A percentile compares a stretch with the other conserved stretches of the same genome.
Conservation (phyloP, 2,888 invertebrate species). For the Netelia melanura region DNA sequence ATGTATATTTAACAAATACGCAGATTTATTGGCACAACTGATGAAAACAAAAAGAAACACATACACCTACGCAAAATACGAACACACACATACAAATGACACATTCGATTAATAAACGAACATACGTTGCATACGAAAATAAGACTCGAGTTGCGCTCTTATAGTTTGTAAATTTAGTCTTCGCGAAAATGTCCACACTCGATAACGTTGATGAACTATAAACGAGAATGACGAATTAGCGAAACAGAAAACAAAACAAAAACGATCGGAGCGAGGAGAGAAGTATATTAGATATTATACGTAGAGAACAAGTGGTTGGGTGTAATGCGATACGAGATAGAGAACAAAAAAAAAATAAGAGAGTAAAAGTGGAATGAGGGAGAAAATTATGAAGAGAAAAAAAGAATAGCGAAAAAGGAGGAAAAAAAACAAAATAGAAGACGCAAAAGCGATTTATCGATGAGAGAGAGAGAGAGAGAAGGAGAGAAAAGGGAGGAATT, state of each 20-base stretch:
- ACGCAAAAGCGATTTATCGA: slow-evolving; percentile 46
- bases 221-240: slow-evolving; percentile 52
- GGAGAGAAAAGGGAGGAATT: slow-evolving; percentile 16
- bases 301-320: slow-evolving; percentile 53
- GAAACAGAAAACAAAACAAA: background rate
- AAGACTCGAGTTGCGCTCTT: slow-evolving; percentile 72
- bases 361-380: slow-evolving; percentile 10
- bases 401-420: slow-evolving; percentile 11
- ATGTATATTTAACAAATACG: slow-evolving; percentile 69
- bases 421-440: slow-evolving; percentile 9
- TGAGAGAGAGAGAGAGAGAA: slow-evolving; percentile 3
- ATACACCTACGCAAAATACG: slow-evolving; percentile 60
- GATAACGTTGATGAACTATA: slow-evolving; percentile 26
- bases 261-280: slow-evolving; percentile 36
- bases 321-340: slow-evolving; percentile 49
- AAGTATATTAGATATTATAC: slow-evolving; percentile 61
- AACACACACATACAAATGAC: slow-evolving; percentile 59
- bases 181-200: slow-evolving; percentile 61
- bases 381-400: slow-evolving; percentile 6
- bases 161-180: slow-evolving; percentile 78
- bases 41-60: slow-evolving; percentile 62
- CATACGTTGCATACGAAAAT: slow-evolving; percentile 55
- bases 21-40: slow-evolving; percentile 58
- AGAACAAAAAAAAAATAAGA: slow-evolving; percentile 2
- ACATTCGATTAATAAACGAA: slow-evolving; percentile 54